Evolutionary conservation across 2,797 vertebrate genomes (phyloP).

Genomic region (Varecia variegata): DNA sequence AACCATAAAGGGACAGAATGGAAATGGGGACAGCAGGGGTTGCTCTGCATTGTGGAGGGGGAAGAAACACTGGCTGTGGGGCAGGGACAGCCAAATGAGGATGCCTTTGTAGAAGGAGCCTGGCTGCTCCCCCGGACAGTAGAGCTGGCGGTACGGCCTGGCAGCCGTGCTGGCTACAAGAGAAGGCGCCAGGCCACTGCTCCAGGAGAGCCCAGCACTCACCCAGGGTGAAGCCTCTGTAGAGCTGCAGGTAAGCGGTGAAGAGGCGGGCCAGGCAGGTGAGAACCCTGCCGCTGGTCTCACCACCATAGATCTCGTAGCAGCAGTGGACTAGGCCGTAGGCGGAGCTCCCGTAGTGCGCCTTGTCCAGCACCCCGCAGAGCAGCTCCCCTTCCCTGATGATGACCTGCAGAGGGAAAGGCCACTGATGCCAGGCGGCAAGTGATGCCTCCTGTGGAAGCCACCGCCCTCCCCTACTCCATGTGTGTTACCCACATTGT

Average conservation of each 20-base stretch:
- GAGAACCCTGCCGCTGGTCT: conserved; percentile 94
- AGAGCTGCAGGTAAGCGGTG: conserved; percentile 96
- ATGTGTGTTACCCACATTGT: neutral
- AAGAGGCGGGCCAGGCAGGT: conserved; percentile 96
- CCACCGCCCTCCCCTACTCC: neutral
- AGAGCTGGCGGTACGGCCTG: fast-evolving
- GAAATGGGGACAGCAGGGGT: neutral
- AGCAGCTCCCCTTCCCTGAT: conserved; percentile 93
- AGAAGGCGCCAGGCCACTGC: no score
- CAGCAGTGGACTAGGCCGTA: conserved; percentile 98
- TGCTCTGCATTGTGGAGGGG: fast-evolving
- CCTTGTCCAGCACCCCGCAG: conserved; percentile 96
- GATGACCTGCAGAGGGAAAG: conserved; percentile 87
- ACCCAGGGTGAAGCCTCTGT: conserved; percentile 96
- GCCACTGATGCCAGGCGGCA: neutral
- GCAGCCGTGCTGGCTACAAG: fast-evolving
- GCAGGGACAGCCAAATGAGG: neutral
- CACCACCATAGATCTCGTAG: conserved; percentile 95
- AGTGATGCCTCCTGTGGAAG: neutral
- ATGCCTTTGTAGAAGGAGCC: fast-evolving
- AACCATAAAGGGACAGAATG: neutral
- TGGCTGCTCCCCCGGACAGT: neutral
- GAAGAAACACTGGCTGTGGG: neutral
- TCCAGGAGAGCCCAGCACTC: conserved; percentile 40
- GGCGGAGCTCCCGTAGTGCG: conserved; percentile 96